phyloP scores from a whole-genome alignment of 2,888 invertebrate species.

The Piscicola geometra region DNA sequence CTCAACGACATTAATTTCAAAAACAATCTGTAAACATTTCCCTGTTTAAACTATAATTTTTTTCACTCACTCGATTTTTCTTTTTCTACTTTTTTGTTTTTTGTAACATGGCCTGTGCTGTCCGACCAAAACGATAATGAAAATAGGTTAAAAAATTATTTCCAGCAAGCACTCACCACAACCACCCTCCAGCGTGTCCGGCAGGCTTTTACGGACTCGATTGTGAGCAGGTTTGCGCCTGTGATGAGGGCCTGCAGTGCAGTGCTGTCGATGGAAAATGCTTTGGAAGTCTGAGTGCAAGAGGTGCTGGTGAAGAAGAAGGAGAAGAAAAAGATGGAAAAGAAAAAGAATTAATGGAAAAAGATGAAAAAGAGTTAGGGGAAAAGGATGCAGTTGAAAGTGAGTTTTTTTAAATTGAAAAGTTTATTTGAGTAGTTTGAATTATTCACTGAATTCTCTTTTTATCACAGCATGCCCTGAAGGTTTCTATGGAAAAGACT shows the following conservation, averaged over 20 bases:
- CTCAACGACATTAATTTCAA: too few species aligned
- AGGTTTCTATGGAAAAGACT: constrained; percentile 49
- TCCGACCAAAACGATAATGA: too few species aligned
- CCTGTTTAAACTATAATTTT: too few species aligned
- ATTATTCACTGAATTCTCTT: too few species aligned
- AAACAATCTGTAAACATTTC: too few species aligned
- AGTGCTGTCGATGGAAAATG: constrained; percentile 51
- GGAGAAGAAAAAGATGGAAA: neutral
- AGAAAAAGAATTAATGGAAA: too few species aligned
- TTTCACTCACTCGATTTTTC: neutral
- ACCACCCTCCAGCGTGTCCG: constrained; percentile 43
- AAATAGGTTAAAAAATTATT: too few species aligned
- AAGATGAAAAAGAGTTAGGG: neutral
- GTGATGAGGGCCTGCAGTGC: constrained; percentile 53
- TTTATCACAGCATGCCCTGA: constrained; percentile 44
- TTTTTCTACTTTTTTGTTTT: neutral
- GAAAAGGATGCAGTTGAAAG: neutral
- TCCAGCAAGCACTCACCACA: too few species aligned
- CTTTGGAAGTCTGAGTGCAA: constrained; percentile 37
- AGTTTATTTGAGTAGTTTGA: constrained; percentile 7
- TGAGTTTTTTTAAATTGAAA: neutral
- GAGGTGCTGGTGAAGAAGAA: constrained; percentile 4
- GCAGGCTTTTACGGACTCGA: constrained; percentile 46
- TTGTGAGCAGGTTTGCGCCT: constrained; percentile 45
- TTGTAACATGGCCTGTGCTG: neutral